phyloP scores from a whole-genome alignment of 2,113 vertebrate genomes.

The Cynopterus brachyotis region DNA sequence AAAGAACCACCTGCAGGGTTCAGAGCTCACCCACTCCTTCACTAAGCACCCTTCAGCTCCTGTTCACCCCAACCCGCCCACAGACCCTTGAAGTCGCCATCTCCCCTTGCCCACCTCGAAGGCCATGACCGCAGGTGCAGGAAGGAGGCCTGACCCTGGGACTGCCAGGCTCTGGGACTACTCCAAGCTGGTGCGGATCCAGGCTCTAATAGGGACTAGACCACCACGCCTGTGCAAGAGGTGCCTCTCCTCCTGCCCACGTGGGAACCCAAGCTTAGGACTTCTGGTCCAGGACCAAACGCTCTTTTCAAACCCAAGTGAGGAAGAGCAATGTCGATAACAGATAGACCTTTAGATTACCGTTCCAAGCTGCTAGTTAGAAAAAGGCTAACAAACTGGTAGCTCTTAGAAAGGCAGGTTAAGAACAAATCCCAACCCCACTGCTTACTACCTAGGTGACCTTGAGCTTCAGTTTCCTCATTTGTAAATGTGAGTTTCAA shows the following conservation, averaged over 20 bases:
- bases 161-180: fast-evolving
- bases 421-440: not conserved
- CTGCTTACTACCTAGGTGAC: not conserved
- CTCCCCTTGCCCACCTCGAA: fast-evolving
- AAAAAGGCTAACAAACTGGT: not conserved
- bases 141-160: fast-evolving
- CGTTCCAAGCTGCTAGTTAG: not conserved
- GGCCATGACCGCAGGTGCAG: fast-evolving
- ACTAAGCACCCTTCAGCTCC: not conserved
- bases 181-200: fast-evolving
- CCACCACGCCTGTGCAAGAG: not conserved
- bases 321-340: not conserved
- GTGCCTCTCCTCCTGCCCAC: fast-evolving
- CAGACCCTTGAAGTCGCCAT: fast-evolving
- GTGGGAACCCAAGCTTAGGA: not conserved
- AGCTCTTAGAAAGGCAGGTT: not conserved
- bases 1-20: not conserved
- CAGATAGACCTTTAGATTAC: not conserved
- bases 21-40: not conserved
- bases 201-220: fast-evolving
- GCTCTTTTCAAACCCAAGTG: not conserved
- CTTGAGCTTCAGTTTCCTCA: not conserved
- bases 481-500: not conserved
- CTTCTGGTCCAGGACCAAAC: not conserved
- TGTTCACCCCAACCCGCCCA: fast-evolving